Evolutionary conservation across 2,113 vertebrate genomes (phyloP), one percentile per base, ranked within the genome.

Genomic region (Tichodroma muraria): DNA sequence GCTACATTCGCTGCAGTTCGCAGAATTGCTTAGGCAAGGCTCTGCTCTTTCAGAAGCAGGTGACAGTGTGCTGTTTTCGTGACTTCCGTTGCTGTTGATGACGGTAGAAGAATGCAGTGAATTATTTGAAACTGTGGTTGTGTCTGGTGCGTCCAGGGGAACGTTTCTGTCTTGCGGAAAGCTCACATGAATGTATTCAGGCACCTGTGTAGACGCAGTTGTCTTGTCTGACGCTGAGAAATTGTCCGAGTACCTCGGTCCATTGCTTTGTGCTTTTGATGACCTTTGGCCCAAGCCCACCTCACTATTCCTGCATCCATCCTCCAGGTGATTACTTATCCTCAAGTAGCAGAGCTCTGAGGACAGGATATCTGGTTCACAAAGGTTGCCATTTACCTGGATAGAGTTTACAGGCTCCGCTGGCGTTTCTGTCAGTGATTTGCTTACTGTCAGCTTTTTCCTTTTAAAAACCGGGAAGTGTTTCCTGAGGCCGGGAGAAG

Each of bases 401-500:
- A 92, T 57, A 33, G 96, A 78, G 75, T 93, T 93, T 89, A 54
- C 94, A 81, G 96, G 79, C 28, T 96, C 97, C 0, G 72, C 82
- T 35, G 97, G 96, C 97, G 98, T 97, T 96, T 98, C 97, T 31
- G 97, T 97, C 70, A 98, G 72, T 2, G 98, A 98, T 77, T 98
- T 98, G 83, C 97, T 98, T 60, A 80, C 73, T 4, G 93, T 94
- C 88, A 97, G 95, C 85, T 95, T 97, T 93, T 97, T 98, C 95
- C 89, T 98, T 82, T 97, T 98, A 69, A 98, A 98, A 80, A 97
- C 82, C 0, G 98, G 98, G 92, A 97, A 98, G 45, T 98, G 97
- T 93, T 98, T 98, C 96, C 98, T 98, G 96, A 98, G 98, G 97
- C 98, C 98, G 6, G 98, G 98, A 89, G 98, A 98, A 28, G 98